A percentile compares a stretch with the other conserved stretches of the same genome.
These are phyloP conservation scores for Geophilus truncorum DNA, from an alignment of 2,888 invertebrate species.

Conservation along the genomic window DNA sequence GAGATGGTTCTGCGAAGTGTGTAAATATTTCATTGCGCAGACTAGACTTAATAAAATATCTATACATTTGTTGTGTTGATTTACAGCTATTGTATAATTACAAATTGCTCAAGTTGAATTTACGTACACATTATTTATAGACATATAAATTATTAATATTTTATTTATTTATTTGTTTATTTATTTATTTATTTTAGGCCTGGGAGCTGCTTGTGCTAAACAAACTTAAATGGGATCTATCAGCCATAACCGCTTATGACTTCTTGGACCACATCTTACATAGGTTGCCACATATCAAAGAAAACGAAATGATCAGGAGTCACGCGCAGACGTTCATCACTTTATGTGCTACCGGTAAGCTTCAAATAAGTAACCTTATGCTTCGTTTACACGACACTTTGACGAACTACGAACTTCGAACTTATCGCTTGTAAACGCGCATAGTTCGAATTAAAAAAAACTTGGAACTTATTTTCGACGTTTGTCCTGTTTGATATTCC, in stretches of 20 bases:
- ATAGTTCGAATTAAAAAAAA: too few relatives aligned
- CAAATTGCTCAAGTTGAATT: background rate
- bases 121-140: too few relatives aligned
- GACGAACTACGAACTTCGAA: too few relatives aligned
- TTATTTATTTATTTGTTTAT: background rate
- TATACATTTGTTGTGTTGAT: background rate
- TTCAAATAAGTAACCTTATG: background rate
- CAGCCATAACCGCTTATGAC: slow-evolving; percentile 72
- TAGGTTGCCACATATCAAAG: slow-evolving; percentile 57
- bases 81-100: background rate
- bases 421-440: too few relatives aligned
- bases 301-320: slow-evolving; percentile 60
- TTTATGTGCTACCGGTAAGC: slow-evolving; percentile 72
- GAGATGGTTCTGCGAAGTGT: slow-evolving; percentile 15
- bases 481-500: too few relatives aligned
- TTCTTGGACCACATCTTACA: slow-evolving; percentile 74
- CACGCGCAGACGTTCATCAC: slow-evolving; percentile 72
- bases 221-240: slow-evolving; percentile 72
- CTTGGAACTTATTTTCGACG: too few relatives aligned
- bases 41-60: slow-evolving; percentile 14
- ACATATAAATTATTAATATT: background rate
- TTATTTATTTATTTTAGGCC: slow-evolving; percentile 55
- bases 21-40: slow-evolving; percentile 20
- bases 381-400: too few relatives aligned
- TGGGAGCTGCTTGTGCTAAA: slow-evolving; percentile 74